Conservation (phyloP, 2,888 invertebrate genomes). For the Pecten maximus region DNA sequence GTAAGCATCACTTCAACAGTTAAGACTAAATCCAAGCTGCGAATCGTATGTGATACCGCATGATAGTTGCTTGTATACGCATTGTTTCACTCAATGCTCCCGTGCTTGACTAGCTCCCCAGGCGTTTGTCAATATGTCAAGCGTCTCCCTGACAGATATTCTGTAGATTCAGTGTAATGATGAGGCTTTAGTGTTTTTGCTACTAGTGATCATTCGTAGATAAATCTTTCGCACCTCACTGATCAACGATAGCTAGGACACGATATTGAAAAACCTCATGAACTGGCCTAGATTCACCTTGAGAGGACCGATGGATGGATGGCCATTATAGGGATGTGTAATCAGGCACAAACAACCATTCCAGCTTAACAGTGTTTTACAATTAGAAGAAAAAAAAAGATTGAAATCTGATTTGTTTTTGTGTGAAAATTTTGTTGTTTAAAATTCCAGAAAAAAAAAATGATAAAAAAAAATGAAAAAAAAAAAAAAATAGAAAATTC, state of each 20-base stretch:
- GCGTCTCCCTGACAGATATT: background rate
- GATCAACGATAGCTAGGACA: background rate
- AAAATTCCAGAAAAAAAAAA: too few relatives aligned
- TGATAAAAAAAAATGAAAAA: too few relatives aligned
- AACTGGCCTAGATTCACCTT: background rate
- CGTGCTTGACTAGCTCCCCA: background rate
- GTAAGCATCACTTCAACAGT: too few relatives aligned
- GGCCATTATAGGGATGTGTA: background rate
- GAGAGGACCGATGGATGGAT: background rate
- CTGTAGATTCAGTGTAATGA: background rate
- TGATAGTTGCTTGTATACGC: too few relatives aligned
- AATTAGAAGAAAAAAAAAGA: too few relatives aligned
- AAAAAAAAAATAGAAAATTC: too few relatives aligned
- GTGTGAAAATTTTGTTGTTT: too few relatives aligned
- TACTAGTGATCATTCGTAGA: background rate
- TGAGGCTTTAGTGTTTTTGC: background rate
- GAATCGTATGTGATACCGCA: too few relatives aligned
- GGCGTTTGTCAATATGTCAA: background rate
- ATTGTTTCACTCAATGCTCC: background rate
- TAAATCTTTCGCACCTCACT: background rate
- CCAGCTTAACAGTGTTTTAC: background rate
- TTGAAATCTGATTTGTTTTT: too few relatives aligned
- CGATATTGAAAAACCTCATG: background rate
- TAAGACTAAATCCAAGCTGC: too few relatives aligned
- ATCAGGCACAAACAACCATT: background rate